Evolutionary conservation across 2,888 invertebrate genomes (phyloP), one percentile per base, ranked within the genome.

Genomic region (Brachyptera putata): DNA sequence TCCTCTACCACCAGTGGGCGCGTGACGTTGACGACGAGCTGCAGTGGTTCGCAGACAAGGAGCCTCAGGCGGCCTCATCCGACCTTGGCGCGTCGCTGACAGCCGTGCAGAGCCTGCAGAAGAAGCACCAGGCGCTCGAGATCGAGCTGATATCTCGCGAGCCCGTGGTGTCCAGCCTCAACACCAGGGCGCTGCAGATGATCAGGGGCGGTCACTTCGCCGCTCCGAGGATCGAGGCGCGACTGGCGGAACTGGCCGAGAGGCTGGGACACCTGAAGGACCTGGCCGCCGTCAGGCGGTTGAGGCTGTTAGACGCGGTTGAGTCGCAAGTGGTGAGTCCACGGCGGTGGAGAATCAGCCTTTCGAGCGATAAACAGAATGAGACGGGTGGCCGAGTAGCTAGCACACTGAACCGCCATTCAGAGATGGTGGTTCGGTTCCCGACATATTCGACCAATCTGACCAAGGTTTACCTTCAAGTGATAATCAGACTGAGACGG

Each of bases 21-120:
- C 80, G 94, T 22, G 97, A 97, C 71, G 89, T 94, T 0, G 92
- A 95, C 62, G 96, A 97, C 71, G 96, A 97, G 74, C 71, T 93
- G 57, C 85, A 88, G 66, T 98, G 97, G 97, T 75, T 97, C n/a
- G 77, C 80, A 3, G 89, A 91, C 68, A 86, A 89, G 67, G 85
- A 87, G 69, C 81, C 83, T 0, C 72, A 87, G 4, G 89, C 87
- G 1, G 80, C 82, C 1, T 88, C 88, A 1, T 80, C 79, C 24
- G 90, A 91, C 71, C 75, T 90, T 13, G 87, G 87, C 11, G 79
- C 72, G 60, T 77, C 77, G 25, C 75, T 91, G 57, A 81, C 82
- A 1, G 87, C 90, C 13, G 94, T 95, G 0, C 94, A 95, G 70
- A 87, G 88, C 60, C 77, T 95, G 46, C 89, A 93, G 70, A 97